Evolutionary conservation across 2,113 vertebrate genomes (phyloP), one percentile per base, ranked within the genome.

Genomic region (Pseudorasbora parva): DNA sequence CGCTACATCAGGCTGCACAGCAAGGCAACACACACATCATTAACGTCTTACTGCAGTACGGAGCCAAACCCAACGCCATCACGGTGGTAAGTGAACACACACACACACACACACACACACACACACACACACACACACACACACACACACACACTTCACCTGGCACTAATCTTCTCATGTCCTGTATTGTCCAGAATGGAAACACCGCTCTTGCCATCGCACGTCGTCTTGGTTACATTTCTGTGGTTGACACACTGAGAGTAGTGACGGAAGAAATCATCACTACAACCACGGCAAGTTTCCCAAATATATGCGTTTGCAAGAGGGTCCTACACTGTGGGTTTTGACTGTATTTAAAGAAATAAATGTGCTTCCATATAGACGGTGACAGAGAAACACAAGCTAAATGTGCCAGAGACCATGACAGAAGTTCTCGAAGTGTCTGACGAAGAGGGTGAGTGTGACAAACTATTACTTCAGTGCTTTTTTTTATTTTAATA

Each of bases 11-110:
- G 92, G 97, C 98, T 2, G 98, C 98, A 21, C 98, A 99, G 73
- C 98, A 99, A 85, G 98, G 98, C 37, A 98, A 99, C 92, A 99
- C 98, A 72, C 98, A 99, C 92, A 95, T 99, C 90, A 98, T 99
- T 78, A 99, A 99, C 0, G 92, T 98, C 1, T 95, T 99, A 73
- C 94, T 99, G 49, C 97, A 98, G 54, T 90, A 95, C 0, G 98
- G 98, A 15, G 98, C 98, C 90, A 97, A 96, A 86, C 97, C 98
- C 83, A 98, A 99, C 0, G 96, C 96, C 71, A 95, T 94, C 87
- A 99, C 97, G 60, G 94, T 96, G 71, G 98, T 99, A 91, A 91
- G 96, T 87, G 54, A 43, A 47, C 47, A 49, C 14, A 49, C 14
- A 49, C 47, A 19, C 15, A 19, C 49, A 51, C 49, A 51, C 49